These are phyloP conservation scores for Escarpia spicata DNA, from an alignment of 2,888 invertebrate species.

Conservation along the genomic window DNA sequence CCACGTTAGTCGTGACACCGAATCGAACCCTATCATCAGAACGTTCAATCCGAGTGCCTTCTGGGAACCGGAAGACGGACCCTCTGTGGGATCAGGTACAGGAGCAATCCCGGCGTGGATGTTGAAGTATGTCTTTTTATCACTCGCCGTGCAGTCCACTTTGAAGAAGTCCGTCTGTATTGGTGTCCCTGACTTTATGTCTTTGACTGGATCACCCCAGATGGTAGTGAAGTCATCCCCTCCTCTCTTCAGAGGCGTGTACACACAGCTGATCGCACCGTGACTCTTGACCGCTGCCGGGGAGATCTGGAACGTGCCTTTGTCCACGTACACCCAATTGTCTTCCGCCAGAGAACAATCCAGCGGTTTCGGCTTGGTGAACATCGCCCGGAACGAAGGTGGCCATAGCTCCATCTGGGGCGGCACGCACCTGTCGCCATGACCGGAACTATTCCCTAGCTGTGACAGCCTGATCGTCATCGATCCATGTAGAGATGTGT, in stretches of 20 bases:
- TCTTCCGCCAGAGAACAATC: constrained; percentile 70
- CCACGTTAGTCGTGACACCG: constrained; percentile 77
- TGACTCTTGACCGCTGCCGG: constrained; percentile 65
- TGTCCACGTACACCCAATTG: constrained; percentile 84
- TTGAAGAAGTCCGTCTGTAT: constrained; percentile 38
- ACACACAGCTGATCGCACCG: constrained; percentile 70
- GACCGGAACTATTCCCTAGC: background rate
- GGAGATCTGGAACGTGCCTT: constrained; percentile 71
- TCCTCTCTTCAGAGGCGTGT: constrained; percentile 66
- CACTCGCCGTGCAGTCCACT: constrained; percentile 43
- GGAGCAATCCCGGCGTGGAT: constrained; percentile 71
- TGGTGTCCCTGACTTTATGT: constrained; percentile 28
- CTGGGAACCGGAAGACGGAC: background rate
- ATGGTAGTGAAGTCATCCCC: constrained; percentile 30
- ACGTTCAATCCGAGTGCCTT: background rate
- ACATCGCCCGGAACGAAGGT: constrained; percentile 79
- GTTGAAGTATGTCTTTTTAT: constrained; percentile 71
- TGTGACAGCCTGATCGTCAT: background rate
- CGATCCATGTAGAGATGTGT: background rate
- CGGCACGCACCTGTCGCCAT: constrained; percentile 69
- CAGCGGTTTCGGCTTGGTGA: constrained; percentile 73
- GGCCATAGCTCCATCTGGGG: constrained; percentile 76
- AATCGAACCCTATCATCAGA: constrained; percentile 79
- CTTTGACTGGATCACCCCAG: constrained; percentile 21
- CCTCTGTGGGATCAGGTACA: constrained; percentile 6